phyloP scores from a whole-genome alignment of 2,797 vertebrate genomes.

The Carcharodon carcharias region DNA sequence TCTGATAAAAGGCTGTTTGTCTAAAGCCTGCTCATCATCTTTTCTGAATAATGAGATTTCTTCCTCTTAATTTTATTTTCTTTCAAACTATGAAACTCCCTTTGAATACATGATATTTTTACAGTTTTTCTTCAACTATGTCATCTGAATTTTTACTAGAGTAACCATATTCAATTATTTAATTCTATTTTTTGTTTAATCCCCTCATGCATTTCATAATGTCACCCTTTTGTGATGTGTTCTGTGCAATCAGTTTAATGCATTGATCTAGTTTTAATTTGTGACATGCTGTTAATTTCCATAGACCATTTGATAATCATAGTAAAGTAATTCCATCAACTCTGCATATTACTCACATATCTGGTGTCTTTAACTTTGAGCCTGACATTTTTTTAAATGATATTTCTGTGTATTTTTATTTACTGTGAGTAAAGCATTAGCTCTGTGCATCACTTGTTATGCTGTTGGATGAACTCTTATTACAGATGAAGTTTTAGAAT shows the following conservation, averaged over 20 bases:
- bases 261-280: slow-evolving; percentile 1
- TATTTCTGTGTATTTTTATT: slow-evolving; percentile 14
- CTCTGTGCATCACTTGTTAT: not conserved
- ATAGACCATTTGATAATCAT: not conserved
- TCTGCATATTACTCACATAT: not conserved
- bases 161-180: not conserved
- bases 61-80: not conserved
- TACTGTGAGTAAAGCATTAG: slow-evolving; percentile 9
- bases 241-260: not conserved
- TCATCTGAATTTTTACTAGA: not conserved
- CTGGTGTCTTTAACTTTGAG: not conserved
- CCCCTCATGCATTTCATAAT: not conserved
- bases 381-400: slow-evolving; percentile 12
- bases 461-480: not conserved
- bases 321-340: not conserved
- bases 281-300: not conserved
- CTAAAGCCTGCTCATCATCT: not conserved
- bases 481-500: not conserved
- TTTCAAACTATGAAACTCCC: not conserved
- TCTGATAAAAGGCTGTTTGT: not conserved
- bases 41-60: not conserved
- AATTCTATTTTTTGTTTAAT: not conserved
- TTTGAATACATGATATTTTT: not conserved
- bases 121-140: not conserved
- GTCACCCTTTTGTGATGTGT: not conserved